These are phyloP conservation scores for Mycalesis mineus DNA, from an alignment of 2,888 invertebrate genomes.

Conservation along the genomic window DNA sequence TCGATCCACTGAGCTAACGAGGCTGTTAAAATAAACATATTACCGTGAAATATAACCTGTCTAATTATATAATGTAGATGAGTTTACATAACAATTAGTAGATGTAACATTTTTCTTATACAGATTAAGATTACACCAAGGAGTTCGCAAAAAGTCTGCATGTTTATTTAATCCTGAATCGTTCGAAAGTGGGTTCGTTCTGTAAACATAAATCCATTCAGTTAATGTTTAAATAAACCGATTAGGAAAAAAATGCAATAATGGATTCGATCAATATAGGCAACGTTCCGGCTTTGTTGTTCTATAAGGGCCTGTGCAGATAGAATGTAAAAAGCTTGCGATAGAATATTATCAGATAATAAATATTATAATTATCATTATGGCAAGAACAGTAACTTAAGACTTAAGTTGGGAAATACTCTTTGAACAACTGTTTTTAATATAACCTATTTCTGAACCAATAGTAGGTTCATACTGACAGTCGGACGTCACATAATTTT, in stretches of 20 bases:
- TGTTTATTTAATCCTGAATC: constrained; percentile 44
- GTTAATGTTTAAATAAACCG: constrained; percentile 48
- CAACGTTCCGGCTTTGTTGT: constrained; percentile 32
- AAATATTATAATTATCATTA: too few relatives aligned
- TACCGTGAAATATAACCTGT: too few relatives aligned
- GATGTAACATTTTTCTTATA: not conserved
- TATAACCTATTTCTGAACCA: too few relatives aligned
- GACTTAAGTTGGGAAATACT: too few relatives aligned
- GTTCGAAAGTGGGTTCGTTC: constrained; percentile 36
- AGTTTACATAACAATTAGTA: not conserved
- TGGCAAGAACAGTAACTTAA: too few relatives aligned
- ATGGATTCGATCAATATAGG: constrained; percentile 37
- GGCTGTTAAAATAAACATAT: too few relatives aligned
- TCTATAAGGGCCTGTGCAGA: constrained; percentile 23
- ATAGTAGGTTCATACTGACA: too few relatives aligned
- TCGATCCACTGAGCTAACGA: too few relatives aligned
- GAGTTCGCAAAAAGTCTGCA: constrained; percentile 29
- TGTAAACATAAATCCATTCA: constrained; percentile 54
- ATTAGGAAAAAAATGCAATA: constrained; percentile 51
- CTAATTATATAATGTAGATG: too few relatives aligned
- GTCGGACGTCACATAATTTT: too few relatives aligned
- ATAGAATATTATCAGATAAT: too few relatives aligned
- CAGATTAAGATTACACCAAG: not conserved
- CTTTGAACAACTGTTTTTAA: too few relatives aligned
- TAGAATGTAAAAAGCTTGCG: not conserved